These are phyloP conservation scores for Malurus leucopterus DNA, from an alignment of 2,797 vertebrate genomes.

Conservation along the genomic window DNA sequence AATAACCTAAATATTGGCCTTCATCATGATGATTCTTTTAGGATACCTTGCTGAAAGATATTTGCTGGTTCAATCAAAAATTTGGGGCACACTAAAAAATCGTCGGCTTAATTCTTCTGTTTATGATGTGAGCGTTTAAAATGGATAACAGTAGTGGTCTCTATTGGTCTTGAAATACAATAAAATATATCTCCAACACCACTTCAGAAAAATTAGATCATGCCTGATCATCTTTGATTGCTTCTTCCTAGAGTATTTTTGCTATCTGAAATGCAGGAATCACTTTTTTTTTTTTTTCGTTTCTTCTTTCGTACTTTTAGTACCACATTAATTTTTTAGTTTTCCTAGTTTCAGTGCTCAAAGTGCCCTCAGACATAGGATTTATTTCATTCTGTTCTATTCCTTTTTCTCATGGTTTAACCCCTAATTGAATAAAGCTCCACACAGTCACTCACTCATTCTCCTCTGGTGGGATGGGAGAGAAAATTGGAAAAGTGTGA, in stretches of 20 bases:
- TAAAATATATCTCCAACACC: not conserved
- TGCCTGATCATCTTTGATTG: not conserved
- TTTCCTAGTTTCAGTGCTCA: not conserved
- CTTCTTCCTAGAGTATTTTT: not conserved
- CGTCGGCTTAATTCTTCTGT: not conserved
- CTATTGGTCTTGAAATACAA: not conserved
- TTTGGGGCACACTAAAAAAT: not conserved
- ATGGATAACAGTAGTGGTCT: not conserved
- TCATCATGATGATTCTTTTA: not conserved
- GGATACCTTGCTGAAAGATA: not conserved
- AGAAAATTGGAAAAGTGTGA: not conserved
- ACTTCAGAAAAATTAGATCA: not conserved
- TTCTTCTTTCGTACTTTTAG: not conserved
- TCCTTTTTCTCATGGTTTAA: accelerated
- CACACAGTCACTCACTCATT: not conserved
- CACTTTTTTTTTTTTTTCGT: not conserved
- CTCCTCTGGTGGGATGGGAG: not conserved
- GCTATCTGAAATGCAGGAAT: not conserved
- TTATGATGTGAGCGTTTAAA: not conserved
- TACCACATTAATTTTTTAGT: not conserved
- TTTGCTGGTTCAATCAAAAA: not conserved
- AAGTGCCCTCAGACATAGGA: not conserved
- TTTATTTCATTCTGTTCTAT: not conserved
- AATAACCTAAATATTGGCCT: not conserved
- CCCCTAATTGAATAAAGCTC: not conserved